Evolutionary conservation across 2,888 invertebrate species (phyloP), one percentile per base, ranked within the genome.

Genomic region (Andrena hattorfiana): DNA sequence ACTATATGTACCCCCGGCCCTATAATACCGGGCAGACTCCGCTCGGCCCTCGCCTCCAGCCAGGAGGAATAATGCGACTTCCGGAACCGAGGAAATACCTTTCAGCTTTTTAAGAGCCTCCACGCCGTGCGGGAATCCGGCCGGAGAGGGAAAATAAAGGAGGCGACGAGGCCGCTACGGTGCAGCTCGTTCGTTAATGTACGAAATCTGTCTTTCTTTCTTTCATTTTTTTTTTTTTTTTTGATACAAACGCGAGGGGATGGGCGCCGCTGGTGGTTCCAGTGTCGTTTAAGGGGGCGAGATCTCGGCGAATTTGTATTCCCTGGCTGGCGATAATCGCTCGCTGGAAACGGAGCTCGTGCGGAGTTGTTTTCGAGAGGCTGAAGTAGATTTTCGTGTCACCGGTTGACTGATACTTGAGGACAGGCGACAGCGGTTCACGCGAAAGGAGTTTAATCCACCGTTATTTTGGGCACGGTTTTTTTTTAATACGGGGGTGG

Each of bases 51-150:
- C 85, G 87, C 84, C 83, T 89, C 83, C 86, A 87, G 86, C 87
- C 84, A 77, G 76, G 81, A 86, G 87, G 87, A 86, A 89, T 89
- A 89, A 89, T 88, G 87, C 86, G 81, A 87, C 89, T 89, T 89
- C 87, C 89, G 88, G 84, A 84, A 88, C 74, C 85, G 77, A 82
- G 84, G 79, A 89, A 89, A 87, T 89, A 87, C 88, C 84, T 88
- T 88, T 89, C 82, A 87, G 78, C 85, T 81, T 86, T 85, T 87
- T 85, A 87, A 86, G 79, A 85, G 85, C 85, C 51, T 32, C 84
- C 80, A 68, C 64, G 79, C 84, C 84, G 72, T 72, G 77, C 77
- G 87, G 81, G 81, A 83, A 76, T 70, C 63, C 77, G 85, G 64
- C 59, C 48, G 60, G 67, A 70, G 70, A 71, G 79, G 74, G 64